Evolutionary conservation across 2,113 vertebrate species (phyloP), one percentile per base, ranked within the genome.

Genomic region (Morone saxatilis): DNA sequence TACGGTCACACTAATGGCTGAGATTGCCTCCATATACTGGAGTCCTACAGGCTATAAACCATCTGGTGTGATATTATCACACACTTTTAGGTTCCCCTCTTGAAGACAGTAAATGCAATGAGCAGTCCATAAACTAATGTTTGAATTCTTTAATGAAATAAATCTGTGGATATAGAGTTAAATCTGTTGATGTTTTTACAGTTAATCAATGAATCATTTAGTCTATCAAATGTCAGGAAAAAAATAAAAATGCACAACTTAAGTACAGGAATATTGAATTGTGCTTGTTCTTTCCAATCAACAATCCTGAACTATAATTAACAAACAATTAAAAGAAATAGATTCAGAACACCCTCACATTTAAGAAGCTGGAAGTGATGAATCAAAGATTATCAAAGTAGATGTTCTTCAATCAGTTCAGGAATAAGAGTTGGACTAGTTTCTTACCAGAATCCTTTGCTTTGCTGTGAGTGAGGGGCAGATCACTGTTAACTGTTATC

Each of bases 381-480:
- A 71, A 53, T 53, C 31, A 47, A 13, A 47, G 13, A 47, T 47
- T 13, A 14, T 47, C 4, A 13, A 47, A 14, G 17, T 67, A 40
- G 31, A 31, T 31, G 31, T 31, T 31, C 31, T 31, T 31, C 2
- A 20, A 62, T 67, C 2, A 53, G 47, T 48, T 71, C 56, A 80
- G 22, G 63, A 43, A 6, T 20, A 56, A 62, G 20, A 65, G n/a
- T 12, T 63, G 11, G 40, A 71, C 4, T 11, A n/a, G 4, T 73
- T 81, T 80, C 93, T 94, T 90, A 96, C 95, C 94, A 84, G 84
- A 60, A 48, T 94, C 85, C 51, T 92, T 94, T 20, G n/a, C 77
- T 56, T 92, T 93, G 59, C 50, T 66, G 50, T 86, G 86, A 70
- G 82, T 67, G 72, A 76, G 14, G 20, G 80, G 60, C 38, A 82